These are phyloP conservation scores for Aplidium turbinatum DNA, from an alignment of 23 tunicate genomes.

Conservation along the genomic window DNA sequence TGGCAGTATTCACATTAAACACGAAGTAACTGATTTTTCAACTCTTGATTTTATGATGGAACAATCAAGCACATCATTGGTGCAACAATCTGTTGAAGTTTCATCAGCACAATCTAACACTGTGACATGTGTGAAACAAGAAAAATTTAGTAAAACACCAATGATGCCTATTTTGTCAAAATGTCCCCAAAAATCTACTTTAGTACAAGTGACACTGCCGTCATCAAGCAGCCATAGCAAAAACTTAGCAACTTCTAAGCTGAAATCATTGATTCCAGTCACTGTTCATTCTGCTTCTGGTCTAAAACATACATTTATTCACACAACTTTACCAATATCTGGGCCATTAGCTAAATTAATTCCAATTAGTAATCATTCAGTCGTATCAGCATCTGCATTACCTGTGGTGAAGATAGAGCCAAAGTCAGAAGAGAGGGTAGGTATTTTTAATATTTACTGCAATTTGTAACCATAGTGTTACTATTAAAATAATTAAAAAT, in stretches of 20 bases:
- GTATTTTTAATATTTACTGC: background rate
- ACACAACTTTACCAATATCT: background rate
- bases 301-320: slow-evolving; percentile 19
- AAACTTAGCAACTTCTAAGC: too few relatives aligned
- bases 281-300: slow-evolving; percentile 21
- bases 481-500: background rate
- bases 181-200: too few relatives aligned
- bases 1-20: too few relatives aligned
- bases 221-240: too few relatives aligned
- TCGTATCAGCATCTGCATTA: background rate
- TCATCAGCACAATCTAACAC: background rate
- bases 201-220: too few relatives aligned
- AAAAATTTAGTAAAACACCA: background rate
- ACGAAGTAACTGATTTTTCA: too few relatives aligned
- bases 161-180: too few relatives aligned
- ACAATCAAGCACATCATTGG: too few relatives aligned
- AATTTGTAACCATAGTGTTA: background rate
- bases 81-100: too few relatives aligned
- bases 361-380: background rate
- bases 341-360: background rate
- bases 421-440: background rate
- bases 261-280: background rate
- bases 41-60: background rate
- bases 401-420: background rate
- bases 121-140: background rate